phyloP scores from a whole-genome alignment of 1,140 invertebrate genomes.

The Centruroides sculpturatus region DNA sequence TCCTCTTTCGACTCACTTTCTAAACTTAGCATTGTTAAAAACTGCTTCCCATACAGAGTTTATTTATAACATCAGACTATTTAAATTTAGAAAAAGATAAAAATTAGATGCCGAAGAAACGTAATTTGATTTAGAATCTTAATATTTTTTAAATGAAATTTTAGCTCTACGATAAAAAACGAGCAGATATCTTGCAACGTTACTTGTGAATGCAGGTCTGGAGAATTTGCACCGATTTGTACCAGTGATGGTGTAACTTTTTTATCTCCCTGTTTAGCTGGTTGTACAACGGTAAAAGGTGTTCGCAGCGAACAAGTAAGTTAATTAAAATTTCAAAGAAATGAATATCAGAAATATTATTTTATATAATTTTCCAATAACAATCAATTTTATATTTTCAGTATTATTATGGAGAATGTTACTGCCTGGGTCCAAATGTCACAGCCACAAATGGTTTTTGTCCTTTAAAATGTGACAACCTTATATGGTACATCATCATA shows the following conservation, averaged over 20 bases:
- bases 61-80: no score
- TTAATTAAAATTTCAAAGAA: background rate
- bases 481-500: conserved; percentile 65
- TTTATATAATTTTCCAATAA: no score
- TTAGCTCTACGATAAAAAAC: background rate
- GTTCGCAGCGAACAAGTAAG: conserved; percentile 8
- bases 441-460: conserved; percentile 55
- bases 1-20: no score
- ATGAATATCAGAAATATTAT: no score
- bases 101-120: no score
- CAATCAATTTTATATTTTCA: conserved; percentile 1
- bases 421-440: conserved; percentile 43
- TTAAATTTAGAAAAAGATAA: no score
- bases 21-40: no score
- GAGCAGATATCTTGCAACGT: conserved; percentile 7
- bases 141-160: background rate
- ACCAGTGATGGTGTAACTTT: conserved; percentile 62
- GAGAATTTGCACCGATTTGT: conserved; percentile 67
- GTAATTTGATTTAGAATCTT: no score
- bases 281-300: conserved; percentile 37
- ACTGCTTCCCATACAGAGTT: no score
- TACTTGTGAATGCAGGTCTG: conserved; percentile 42
- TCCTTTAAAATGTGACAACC: conserved; percentile 56
- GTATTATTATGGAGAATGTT: conserved; percentile 45
- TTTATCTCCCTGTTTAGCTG: conserved; percentile 76